Percentiles rank a stretch among this genome's conserved stretches.
Evolutionary conservation across 92 coral and sea anemone species (phyloP).

Genomic region (Bergia sp.): DNA sequence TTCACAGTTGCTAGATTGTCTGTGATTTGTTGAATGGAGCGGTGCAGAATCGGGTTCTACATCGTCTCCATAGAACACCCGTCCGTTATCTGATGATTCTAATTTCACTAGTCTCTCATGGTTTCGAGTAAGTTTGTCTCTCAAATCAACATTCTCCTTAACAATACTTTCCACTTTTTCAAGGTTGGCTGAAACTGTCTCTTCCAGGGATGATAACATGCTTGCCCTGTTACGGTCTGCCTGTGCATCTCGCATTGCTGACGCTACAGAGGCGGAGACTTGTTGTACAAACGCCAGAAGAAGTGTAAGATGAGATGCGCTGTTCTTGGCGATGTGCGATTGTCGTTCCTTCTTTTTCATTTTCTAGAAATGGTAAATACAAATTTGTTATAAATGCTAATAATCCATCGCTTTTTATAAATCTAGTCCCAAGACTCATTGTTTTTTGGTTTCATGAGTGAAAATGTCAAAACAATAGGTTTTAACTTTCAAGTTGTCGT

Average conservation of each 20-base stretch:
- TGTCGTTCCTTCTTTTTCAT: slow-evolving; percentile 23
- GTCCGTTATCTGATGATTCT: background rate
- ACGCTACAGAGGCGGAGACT: background rate
- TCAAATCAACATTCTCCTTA: slow-evolving; percentile 8
- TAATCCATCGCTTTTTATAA: background rate
- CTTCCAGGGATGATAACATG: background rate
- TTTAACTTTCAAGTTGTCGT: too few species aligned
- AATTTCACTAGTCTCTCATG: background rate
- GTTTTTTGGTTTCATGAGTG: too few species aligned
- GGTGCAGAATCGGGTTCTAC: background rate
- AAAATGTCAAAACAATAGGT: too few species aligned
- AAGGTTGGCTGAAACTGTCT: background rate
- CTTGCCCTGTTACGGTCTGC: background rate
- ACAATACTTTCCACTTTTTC: background rate
- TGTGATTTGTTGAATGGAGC: background rate
- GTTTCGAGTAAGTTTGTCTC: background rate
- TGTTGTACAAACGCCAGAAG: background rate
- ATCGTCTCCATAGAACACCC: background rate
- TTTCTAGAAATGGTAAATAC: background rate
- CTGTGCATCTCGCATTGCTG: background rate
- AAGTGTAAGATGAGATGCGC: background rate
- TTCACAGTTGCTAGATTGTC: background rate
- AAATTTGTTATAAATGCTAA: background rate
- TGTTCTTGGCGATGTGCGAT: slow-evolving; percentile 2
- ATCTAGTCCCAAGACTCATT: too few species aligned